These are phyloP conservation scores for Trichosurus vulpecula DNA, from an alignment of 2,797 vertebrate species.

Conservation along the genomic window DNA sequence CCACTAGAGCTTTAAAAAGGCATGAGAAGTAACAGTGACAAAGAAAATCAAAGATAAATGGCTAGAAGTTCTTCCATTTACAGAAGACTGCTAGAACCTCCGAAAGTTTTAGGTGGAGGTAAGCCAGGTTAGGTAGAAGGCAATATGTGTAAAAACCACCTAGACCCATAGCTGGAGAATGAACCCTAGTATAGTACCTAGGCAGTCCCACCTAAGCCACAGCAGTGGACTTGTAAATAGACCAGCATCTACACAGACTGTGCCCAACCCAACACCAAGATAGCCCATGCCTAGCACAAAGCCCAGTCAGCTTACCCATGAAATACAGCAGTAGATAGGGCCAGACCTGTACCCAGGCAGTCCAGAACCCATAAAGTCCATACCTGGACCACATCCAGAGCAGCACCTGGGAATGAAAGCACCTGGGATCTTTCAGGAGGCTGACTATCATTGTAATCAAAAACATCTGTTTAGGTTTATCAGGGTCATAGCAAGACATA, in stretches of 20 bases:
- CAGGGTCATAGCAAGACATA: neutral
- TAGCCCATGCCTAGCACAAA: neutral
- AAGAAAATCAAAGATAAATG: neutral
- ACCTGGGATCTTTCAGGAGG: neutral
- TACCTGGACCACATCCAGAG: neutral
- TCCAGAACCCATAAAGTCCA: neutral
- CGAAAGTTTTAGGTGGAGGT: neutral
- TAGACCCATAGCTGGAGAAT: neutral
- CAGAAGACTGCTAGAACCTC: neutral
- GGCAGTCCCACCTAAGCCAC: neutral
- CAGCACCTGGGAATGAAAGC: neutral
- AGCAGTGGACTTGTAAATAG: neutral
- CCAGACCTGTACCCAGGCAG: neutral
- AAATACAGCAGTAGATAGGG: neutral
- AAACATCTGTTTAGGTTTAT: neutral
- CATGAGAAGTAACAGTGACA: neutral
- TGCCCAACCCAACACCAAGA: neutral
- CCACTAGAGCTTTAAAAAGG: neutral
- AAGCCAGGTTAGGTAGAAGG: neutral
- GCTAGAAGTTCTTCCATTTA: neutral
- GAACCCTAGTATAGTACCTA: neutral
- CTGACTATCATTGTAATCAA: neutral
- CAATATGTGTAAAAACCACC: neutral
- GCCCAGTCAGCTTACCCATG: neutral
- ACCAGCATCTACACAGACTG: neutral